Percentiles rank a stretch among this genome's conserved stretches.
phyloP scores from a whole-genome alignment of 2,888 invertebrate genomes.

The Liposcelis brunnea region DNA sequence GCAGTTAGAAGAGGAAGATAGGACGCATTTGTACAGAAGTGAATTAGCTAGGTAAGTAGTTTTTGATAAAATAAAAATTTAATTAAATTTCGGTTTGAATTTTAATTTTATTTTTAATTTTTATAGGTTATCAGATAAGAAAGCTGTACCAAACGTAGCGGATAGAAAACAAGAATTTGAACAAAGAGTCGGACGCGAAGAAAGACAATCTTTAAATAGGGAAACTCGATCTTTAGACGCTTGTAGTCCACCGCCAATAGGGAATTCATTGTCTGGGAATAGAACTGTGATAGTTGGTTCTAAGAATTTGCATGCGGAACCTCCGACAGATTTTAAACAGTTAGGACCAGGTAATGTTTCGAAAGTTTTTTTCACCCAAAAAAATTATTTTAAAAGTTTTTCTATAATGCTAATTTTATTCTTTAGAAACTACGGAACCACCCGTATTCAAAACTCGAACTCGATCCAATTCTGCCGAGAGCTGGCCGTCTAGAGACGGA shows the following conservation, averaged over 20 bases:
- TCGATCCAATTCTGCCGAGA: conserved; percentile 34
- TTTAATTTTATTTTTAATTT: too few relatives aligned
- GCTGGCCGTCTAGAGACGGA: background rate
- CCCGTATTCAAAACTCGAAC: conserved; percentile 38
- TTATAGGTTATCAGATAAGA: conserved; percentile 42
- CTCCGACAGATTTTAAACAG: conserved; percentile 39
- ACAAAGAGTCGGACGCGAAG: conserved; percentile 29
- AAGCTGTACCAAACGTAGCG: conserved; percentile 57
- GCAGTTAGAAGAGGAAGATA: conserved; percentile 33
- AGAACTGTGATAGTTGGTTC: conserved; percentile 60
- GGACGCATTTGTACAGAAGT: conserved; percentile 40
- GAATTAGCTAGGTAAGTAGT: conserved; percentile 38
- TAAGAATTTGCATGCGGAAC: conserved; percentile 61
- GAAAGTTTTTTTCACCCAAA: too few relatives aligned
- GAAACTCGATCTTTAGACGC: background rate
- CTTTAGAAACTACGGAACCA: conserved; percentile 25
- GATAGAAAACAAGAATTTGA: conserved; percentile 56
- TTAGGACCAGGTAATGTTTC: conserved; percentile 9
- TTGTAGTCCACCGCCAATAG: conserved; percentile 1
- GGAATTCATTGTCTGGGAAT: conserved; percentile 40
- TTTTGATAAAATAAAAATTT: conserved; percentile 20
- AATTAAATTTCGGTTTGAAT: too few relatives aligned
- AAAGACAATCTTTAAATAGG: conserved; percentile 7
- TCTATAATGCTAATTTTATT: background rate
- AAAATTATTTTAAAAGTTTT: conserved; percentile 10